Percentiles rank a stretch among this genome's conserved stretches.
Evolutionary conservation across 1,140 invertebrate genomes (phyloP).

Genomic region (Agrypnia vestita): DNA sequence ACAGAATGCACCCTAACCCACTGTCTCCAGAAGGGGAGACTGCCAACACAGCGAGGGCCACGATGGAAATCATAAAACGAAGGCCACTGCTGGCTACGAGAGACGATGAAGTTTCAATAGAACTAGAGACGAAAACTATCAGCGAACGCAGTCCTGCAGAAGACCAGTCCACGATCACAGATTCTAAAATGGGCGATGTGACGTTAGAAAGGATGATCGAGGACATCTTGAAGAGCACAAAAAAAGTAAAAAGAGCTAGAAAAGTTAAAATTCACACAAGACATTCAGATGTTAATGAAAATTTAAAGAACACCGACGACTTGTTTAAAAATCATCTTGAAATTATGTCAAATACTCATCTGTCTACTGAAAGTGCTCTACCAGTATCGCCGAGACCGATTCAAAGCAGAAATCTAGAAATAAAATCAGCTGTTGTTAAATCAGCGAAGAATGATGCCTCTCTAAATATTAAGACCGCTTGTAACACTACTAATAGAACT

Average conservation of each 20-base stretch:
- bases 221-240: conserved; percentile 59
- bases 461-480: neutral
- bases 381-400: conserved; percentile 24
- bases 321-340: neutral
- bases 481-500: too few species aligned
- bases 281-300: neutral
- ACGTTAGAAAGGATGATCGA: conserved; percentile 60
- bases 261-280: conserved; percentile 44
- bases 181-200: conserved; percentile 60
- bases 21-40: conserved; percentile 47
- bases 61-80: conserved; percentile 34
- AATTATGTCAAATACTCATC: neutral
- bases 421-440: conserved; percentile 16
- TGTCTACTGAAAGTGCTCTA: neutral
- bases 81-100: conserved; percentile 15
- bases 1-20: conserved; percentile 47
- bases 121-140: conserved; percentile 58
- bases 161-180: conserved; percentile 54
- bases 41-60: neutral
- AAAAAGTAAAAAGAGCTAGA: conserved; percentile 57
- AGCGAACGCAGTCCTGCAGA: conserved; percentile 37
- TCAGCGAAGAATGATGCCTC: neutral
- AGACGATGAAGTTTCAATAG: conserved; percentile 56
- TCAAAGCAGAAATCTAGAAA: neutral
- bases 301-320: neutral